A percentile compares a stretch with the other conserved stretches of the same genome.
Evolutionary conservation across 2,888 invertebrate species (phyloP).

Genomic region (Cryptops parisi): DNA sequence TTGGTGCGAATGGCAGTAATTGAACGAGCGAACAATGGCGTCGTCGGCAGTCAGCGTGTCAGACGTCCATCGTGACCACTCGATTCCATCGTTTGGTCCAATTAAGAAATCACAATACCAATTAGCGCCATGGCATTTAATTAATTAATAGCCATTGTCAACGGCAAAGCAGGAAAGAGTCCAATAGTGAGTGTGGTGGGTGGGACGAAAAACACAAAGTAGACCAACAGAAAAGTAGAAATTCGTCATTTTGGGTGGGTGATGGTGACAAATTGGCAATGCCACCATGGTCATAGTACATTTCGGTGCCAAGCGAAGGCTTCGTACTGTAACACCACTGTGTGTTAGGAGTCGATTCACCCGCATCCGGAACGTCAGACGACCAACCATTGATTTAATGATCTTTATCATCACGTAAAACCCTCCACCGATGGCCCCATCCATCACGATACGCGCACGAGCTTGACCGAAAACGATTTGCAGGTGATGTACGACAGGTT

Average conservation of each 20-base stretch:
- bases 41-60: not conserved
- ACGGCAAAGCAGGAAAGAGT: not conserved
- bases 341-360: too few species aligned
- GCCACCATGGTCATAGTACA: too few species aligned
- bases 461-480: too few species aligned
- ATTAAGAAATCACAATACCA: slow-evolving; percentile 15
- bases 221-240: not conserved
- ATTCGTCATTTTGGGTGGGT: not conserved
- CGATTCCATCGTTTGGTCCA: slow-evolving; percentile 1
- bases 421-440: too few species aligned
- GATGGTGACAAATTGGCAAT: not conserved
- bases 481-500: too few species aligned
- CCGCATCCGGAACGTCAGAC: too few species aligned
- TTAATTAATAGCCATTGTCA: slow-evolving; percentile 15
- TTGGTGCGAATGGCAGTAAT: not conserved
- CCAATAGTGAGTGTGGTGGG: not conserved
- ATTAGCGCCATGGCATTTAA: slow-evolving; percentile 10
- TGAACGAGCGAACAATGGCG: not conserved
- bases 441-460: too few species aligned
- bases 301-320: too few species aligned
- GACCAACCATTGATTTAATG: too few species aligned
- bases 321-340: too few species aligned
- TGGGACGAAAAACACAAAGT: not conserved
- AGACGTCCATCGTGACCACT: not conserved
- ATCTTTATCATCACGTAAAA: too few species aligned